These are phyloP conservation scores for Phataginus tetradactyla DNA, from an alignment of 2,797 vertebrate genomes.

Conservation along the genomic window DNA sequence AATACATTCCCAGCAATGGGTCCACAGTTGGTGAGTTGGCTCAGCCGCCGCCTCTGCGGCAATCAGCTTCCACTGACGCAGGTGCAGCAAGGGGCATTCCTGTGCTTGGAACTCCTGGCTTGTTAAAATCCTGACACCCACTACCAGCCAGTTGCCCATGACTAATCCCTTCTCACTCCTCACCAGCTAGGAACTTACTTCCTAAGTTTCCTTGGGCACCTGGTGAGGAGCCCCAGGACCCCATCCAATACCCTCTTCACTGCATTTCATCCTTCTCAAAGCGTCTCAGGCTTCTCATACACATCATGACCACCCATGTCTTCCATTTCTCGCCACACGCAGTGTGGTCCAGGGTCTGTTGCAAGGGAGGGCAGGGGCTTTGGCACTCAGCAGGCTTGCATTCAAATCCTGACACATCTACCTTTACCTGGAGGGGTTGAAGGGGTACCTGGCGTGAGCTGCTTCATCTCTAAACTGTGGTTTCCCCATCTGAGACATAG, in stretches of 20 bases:
- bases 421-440: background rate
- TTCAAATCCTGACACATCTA: background rate
- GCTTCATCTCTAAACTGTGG: background rate
- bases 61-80: background rate
- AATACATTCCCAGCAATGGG: background rate
- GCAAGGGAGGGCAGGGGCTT: background rate
- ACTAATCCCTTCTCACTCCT: background rate
- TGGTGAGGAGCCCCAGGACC: background rate
- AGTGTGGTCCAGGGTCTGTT: rapidly evolving
- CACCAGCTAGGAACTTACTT: background rate
- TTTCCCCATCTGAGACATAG: background rate
- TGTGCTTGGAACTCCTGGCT: background rate
- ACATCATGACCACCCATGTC: rapidly evolving
- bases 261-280: background rate
- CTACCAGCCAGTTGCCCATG: background rate
- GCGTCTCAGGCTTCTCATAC: background rate
- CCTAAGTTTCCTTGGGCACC: background rate
- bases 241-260: background rate
- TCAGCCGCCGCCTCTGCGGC: background rate
- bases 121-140: background rate
- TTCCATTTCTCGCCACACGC: background rate
- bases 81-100: background rate
- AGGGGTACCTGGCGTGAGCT: background rate
- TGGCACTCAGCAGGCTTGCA: background rate
- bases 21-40: background rate